A percentile compares a stretch with the other conserved stretches of the same genome.
phyloP scores from a whole-genome alignment of 30 jellyfish, hydroid and myxozoan species.

The Hydractinia symbiolongicarpus region DNA sequence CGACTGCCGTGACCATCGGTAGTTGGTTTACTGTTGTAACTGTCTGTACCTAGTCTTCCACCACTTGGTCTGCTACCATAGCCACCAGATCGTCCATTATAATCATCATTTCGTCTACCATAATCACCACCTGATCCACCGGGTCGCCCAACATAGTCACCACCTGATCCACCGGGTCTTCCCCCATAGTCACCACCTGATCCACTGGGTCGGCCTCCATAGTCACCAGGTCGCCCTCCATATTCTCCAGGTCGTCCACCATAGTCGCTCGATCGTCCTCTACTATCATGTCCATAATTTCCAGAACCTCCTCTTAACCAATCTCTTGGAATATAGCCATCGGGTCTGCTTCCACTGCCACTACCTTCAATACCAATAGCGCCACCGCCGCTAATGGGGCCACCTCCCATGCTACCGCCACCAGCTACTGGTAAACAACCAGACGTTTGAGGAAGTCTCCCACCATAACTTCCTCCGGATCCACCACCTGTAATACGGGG shows the following conservation, averaged over 20 bases:
- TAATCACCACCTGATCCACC: not conserved
- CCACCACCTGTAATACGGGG: not conserved
- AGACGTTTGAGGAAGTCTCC: not conserved
- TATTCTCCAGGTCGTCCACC: conserved; percentile 35
- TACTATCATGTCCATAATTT: conserved; percentile 16
- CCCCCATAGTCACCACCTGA: conserved; percentile 4
- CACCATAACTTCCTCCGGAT: not conserved
- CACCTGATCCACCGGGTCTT: conserved; percentile 10
- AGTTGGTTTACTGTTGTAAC: not conserved
- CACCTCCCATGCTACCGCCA: not conserved
- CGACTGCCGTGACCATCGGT: conserved; percentile 3
- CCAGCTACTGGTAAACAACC: not conserved
- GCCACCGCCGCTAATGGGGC: conserved; percentile 20
- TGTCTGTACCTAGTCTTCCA: not conserved
- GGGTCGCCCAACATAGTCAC: no score
- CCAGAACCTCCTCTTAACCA: conserved; percentile 14
- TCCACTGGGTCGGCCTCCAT: conserved; percentile 7
- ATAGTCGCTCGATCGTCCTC: conserved; percentile 15
- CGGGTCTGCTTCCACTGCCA: conserved; percentile 2
- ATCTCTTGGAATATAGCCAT: conserved; percentile 16
- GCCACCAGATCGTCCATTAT: conserved; percentile 9
- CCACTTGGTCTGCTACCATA: not conserved
- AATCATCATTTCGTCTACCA: conserved; percentile 6
- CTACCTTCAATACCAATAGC: conserved; percentile 19
- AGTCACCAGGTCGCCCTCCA: conserved; percentile 26